Evolutionary conservation across 2,888 invertebrate species (phyloP).

Genomic region (Syrista parreyssii): DNA sequence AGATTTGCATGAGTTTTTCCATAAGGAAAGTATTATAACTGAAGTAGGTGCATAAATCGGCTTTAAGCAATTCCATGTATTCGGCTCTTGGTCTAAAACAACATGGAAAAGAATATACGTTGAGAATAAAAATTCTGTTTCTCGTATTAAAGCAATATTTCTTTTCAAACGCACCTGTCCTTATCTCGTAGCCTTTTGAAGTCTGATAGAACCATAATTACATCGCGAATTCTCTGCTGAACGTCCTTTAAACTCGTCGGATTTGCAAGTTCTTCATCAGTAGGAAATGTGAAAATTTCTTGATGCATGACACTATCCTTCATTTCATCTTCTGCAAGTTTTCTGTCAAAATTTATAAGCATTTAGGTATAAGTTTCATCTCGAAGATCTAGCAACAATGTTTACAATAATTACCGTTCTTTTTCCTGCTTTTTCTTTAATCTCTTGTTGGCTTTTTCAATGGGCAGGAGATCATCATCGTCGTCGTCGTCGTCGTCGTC

Average conservation of each 20-base stretch:
- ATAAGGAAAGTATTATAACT: constrained; percentile 97
- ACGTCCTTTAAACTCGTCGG: constrained; percentile 83
- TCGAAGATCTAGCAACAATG: neutral
- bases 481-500: constrained; percentile 63
- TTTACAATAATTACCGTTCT: constrained; percentile 67
- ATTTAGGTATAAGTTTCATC: constrained; percentile 13
- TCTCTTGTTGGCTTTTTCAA: constrained; percentile 85
- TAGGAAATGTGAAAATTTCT: constrained; percentile 83
- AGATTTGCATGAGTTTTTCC: constrained; percentile 90
- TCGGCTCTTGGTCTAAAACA: constrained; percentile 78
- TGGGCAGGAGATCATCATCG: constrained; percentile 80
- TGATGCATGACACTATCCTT: constrained; percentile 82
- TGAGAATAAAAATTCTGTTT: constrained; percentile 71
- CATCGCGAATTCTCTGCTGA: constrained; percentile 90
- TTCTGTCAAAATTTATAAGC: constrained; percentile 60
- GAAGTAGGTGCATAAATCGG: constrained; percentile 93
- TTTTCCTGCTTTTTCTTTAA: constrained; percentile 79
- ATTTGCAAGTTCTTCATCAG: constrained; percentile 79
- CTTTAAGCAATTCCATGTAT: constrained; percentile 81
- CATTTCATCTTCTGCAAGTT: constrained; percentile 84
- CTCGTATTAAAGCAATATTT: neutral
- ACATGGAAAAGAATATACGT: constrained; percentile 70
- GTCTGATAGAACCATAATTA: constrained; percentile 82
- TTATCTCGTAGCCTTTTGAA: constrained; percentile 78
- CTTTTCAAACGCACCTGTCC: constrained; percentile 53